phyloP scores from a whole-genome alignment of 2,888 invertebrate species.

The Taphrorychus bicolor region DNA sequence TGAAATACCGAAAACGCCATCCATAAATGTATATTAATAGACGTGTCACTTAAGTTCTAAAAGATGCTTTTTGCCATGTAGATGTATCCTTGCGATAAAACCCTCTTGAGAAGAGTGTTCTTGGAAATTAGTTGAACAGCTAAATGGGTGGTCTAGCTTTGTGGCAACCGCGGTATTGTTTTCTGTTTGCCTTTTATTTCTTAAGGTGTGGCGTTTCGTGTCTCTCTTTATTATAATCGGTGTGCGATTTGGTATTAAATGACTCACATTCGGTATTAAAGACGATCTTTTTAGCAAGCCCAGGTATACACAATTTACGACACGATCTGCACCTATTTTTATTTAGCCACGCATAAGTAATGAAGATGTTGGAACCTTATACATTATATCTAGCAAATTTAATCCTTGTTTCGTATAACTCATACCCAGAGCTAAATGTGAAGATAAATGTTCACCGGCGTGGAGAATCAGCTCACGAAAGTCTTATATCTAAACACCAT shows the following conservation, averaged over 20 bases:
- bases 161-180: neutral
- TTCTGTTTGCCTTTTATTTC: neutral
- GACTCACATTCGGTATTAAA: too few relatives aligned
- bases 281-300: neutral
- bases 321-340: neutral
- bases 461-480: neutral
- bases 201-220: neutral
- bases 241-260: neutral
- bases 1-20: neutral
- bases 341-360: neutral
- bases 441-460: neutral
- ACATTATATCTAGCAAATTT: conserved; percentile 2
- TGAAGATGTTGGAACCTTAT: neutral
- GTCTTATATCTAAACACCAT: neutral
- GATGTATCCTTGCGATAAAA: neutral
- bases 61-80: neutral
- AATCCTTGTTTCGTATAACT: neutral
- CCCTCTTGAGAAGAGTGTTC: neutral
- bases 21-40: neutral
- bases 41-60: neutral
- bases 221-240: neutral
- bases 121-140: neutral
- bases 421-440: neutral
- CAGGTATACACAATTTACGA: neutral
- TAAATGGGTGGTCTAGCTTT: conserved; percentile 6